These are phyloP conservation scores for Petrolisthes cinctipes DNA, from an alignment of 2,888 invertebrate genomes.

Conservation along the genomic window DNA sequence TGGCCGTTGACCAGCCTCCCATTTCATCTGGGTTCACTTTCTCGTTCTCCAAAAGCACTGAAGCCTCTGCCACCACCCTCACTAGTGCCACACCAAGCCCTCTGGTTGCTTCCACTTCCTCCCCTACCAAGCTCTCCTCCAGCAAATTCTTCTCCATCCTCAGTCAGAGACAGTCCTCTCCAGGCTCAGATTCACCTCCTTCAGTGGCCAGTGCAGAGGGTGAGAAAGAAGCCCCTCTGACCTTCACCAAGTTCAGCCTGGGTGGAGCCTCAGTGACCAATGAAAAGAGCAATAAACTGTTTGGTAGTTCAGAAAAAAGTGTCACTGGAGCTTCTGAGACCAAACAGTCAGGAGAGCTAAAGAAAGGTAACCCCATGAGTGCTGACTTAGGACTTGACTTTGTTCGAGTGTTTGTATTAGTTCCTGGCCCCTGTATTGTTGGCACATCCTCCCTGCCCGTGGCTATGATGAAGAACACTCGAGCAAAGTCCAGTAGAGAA, in stretches of 20 bases:
- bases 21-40: slow-evolving; percentile 48
- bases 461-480: slow-evolving; percentile 39
- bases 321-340: slow-evolving; percentile 48
- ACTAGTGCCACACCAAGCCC: slow-evolving; percentile 54
- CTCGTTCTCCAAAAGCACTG: slow-evolving; percentile 48
- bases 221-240: slow-evolving; percentile 31
- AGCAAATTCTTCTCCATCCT: slow-evolving; percentile 60
- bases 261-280: slow-evolving; percentile 30
- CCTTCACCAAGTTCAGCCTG: slow-evolving; percentile 47
- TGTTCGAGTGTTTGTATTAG: slow-evolving; percentile 49
- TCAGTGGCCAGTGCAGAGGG: slow-evolving; percentile 29
- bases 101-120: slow-evolving; percentile 36
- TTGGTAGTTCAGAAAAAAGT: slow-evolving; percentile 39
- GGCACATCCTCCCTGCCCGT: background rate
- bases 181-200: slow-evolving; percentile 47
- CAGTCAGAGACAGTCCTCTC: slow-evolving; percentile 43
- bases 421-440: background rate
- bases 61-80: slow-evolving; percentile 49
- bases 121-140: slow-evolving; percentile 43
- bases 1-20: slow-evolving; percentile 55
- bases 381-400: slow-evolving; percentile 40
- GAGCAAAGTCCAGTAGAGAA: slow-evolving; percentile 48
- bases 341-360: slow-evolving; percentile 54
- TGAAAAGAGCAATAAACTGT: slow-evolving; percentile 51
- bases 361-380: slow-evolving; percentile 56